A percentile compares a stretch with the other conserved stretches of the same genome.
Evolutionary conservation across 1,140 invertebrate species (phyloP).

Genomic region (Grapholita molesta): DNA sequence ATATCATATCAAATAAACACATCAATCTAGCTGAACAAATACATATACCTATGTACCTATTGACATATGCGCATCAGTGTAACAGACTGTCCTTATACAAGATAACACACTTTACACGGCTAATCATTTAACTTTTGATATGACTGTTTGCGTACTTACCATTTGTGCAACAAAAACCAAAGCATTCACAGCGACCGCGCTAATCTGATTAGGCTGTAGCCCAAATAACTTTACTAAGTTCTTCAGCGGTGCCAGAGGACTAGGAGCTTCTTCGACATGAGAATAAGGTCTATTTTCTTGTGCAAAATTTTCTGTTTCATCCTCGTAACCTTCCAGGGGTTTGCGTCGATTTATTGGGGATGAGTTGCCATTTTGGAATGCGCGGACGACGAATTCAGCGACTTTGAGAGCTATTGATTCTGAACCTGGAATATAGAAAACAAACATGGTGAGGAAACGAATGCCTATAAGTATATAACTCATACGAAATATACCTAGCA

Average conservation of each 20-base stretch:
- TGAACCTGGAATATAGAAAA: slow-evolving; percentile 44
- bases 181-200: slow-evolving; percentile 88
- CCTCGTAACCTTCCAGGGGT: slow-evolving; percentile 25
- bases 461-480: background rate
- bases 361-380: slow-evolving; percentile 51
- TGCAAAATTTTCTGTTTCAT: slow-evolving; percentile 34
- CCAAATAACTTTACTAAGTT: slow-evolving; percentile 84
- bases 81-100: too few species aligned
- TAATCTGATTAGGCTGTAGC: slow-evolving; percentile 85
- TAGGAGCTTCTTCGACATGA: slow-evolving; percentile 41
- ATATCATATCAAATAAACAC: too few species aligned
- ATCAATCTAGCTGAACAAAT: too few species aligned
- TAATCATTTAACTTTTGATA: background rate
- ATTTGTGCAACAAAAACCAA: slow-evolving; percentile 90
- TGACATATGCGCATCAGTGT: too few species aligned
- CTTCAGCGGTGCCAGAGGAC: slow-evolving; percentile 45
- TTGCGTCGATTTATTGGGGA: slow-evolving; percentile 25
- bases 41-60: too few species aligned
- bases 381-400: slow-evolving; percentile 67
- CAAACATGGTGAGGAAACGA: background rate
- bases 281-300: slow-evolving; percentile 39
- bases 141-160: slow-evolving; percentile 74
- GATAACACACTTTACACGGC: too few species aligned
- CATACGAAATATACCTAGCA: too few species aligned
- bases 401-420: slow-evolving; percentile 67